phyloP scores from a whole-genome alignment of 1,140 invertebrate genomes.

The Arctopsyche grandis region DNA sequence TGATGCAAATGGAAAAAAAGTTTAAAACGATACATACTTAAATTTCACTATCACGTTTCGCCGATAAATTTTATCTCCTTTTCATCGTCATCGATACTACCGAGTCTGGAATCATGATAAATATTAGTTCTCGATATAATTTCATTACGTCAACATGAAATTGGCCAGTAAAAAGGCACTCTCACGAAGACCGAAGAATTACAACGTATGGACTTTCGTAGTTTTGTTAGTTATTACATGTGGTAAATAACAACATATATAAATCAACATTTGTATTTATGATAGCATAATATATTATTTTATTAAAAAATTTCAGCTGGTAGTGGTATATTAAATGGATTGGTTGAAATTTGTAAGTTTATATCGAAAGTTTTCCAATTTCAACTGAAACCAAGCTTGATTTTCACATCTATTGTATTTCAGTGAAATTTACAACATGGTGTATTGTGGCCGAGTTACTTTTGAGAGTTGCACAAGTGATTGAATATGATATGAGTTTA shows the following conservation, averaged over 20 bases:
- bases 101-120: no score
- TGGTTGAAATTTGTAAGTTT: not conserved
- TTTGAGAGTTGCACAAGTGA: conserved; percentile 8
- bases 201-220: not conserved
- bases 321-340: not conserved
- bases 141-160: no score
- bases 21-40: no score
- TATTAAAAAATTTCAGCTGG: not conserved
- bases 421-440: not conserved
- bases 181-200: conserved; percentile 13
- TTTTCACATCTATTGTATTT: not conserved
- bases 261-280: no score
- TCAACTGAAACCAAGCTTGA: not conserved
- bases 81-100: no score
- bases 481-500: not conserved
- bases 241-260: no score
- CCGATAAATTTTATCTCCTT: no score
- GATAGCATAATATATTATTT: not conserved
- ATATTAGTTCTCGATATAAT: no score
- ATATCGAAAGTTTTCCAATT: not conserved
- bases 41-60: no score
- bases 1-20: no score
- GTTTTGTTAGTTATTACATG: not conserved
- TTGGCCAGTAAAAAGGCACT: no score
- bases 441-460: conserved; percentile 7